phyloP scores from a whole-genome alignment of 2,888 invertebrate genomes.

The Stenotaenia linearis region DNA sequence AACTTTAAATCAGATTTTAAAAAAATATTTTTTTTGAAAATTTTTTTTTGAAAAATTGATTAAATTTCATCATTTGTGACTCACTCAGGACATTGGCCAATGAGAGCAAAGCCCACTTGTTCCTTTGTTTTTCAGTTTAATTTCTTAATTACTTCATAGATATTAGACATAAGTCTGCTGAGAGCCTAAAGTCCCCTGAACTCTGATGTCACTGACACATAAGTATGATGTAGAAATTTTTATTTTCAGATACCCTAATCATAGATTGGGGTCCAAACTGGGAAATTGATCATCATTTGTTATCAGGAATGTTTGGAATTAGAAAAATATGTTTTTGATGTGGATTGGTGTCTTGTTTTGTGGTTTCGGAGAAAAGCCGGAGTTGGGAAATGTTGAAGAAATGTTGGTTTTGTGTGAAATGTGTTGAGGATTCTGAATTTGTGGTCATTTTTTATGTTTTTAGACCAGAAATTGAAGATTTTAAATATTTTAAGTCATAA shows the following conservation, averaged over 20 bases:
- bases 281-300: background rate
- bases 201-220: constrained; percentile 16
- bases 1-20: background rate
- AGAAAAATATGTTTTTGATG: background rate
- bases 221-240: background rate
- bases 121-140: background rate
- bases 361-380: background rate
- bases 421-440: no score
- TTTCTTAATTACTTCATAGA: background rate
- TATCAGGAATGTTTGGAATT: background rate
- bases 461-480: no score
- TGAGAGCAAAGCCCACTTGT: background rate
- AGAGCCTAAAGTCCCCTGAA: constrained; percentile 8
- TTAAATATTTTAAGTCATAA: no score
- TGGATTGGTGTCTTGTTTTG: background rate
- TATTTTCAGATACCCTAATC: background rate
- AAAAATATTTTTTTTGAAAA: background rate
- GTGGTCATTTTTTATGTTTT: no score
- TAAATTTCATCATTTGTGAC: background rate
- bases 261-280: background rate
- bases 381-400: no score
- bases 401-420: no score
- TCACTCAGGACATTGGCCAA: background rate
- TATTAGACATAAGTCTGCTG: background rate
- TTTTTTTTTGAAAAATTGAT: background rate